Base-by-base conservation (phyloP, 2,113 vertebrate species). In the Mastomys natalensis region DNA sequence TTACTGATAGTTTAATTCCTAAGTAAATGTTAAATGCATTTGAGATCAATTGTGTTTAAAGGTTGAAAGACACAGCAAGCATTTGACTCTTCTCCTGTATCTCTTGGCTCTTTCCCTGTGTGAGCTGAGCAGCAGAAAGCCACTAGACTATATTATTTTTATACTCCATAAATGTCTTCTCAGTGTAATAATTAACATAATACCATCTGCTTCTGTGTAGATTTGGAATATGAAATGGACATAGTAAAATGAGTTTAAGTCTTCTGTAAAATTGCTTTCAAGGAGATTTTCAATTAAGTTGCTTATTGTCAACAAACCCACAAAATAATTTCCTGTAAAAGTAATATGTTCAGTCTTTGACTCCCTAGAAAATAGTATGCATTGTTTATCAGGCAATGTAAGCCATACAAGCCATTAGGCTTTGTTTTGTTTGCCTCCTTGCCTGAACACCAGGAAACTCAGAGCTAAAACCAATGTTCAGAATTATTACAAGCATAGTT, bases 281-380 rank as follows among this genome's bases (percentile, higher is more conserved):
- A 70, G 92, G 86, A 95, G 66, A 95, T 94, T 97, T 97, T 82
- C 88, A 95, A 95, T 91, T 95, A 95, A 92, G 45, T 93, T 77
- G 17, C 51, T 94, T 84, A 58, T 74, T 89, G 60, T 92, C 92
- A 97, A 88, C 80, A 97, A 95, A 84, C 26, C 1, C 62, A 72
- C 60, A 84, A 89, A 95, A 91, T 72, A 93, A 87, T 89, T 87
- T 95, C 86, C 51, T 95, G 24, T 91, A 89, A 29, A 10, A 92
- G 87, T 91, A 74, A 87, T 51, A 6, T 89, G 43, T 22, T 90
- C 48, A 85, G 34, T 84, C 31, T 93, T 81, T 55, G n/a, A 60
- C 70, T 95, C 5, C 60, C 64, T 92, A 70, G 48, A 94, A 97
- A 95, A 91, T 15, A 10, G 37, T 68, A 64, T 45, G 21, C 48